Evolutionary conservation across 2,888 invertebrate species (phyloP), one percentile per base, ranked within the genome.

Genomic region (Zaprionus lineosus): DNA sequence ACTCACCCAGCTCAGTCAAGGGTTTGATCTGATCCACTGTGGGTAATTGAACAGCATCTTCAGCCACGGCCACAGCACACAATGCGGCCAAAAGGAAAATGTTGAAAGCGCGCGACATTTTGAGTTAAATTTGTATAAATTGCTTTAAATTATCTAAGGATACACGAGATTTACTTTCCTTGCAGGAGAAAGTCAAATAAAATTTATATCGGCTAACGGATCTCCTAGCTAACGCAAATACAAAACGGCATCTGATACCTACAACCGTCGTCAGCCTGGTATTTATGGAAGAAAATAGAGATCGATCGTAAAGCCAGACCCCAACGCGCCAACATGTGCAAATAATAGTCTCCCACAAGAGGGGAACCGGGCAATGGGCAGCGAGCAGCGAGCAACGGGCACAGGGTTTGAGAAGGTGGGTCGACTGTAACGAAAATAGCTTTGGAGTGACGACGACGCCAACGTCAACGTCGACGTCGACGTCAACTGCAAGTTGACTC

Each of bases 261-360:
- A 36, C 28, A 31, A 47, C 53, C 55, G 51, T 21, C 11, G 55
- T 28, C 48, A 62, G 63, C 48, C 71, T 74, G 56, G 75, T 84
- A 84, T 84, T 86, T 86, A 84, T 84, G 72, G 66, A n/a, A 51
- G 62, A 75, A 72, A 67, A 63, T 64, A 51, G 46, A 61, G 63
- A 74, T 55, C 64, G 52, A 44, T 50, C 24, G 24, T 50, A 46
- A 48, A 41, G 51, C 48, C 31, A 51, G 31, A 52, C 39, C 33
- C 55, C 60, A 68, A 31, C 31, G 59, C 37, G 47, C 36, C 61
- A 24, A 33, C 53, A 46, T 31, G 56, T 41, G 50, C 41, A 65
- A 78, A 74, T 74, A 58, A 74, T 74, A 52, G 59, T 14, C 51
- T 34, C 36, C 40, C 55, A 36, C 28, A 33, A 18, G 4, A 40